Evolutionary conservation across 2,797 vertebrate species (phyloP).

Genomic region (Sebastes trivittatus): DNA sequence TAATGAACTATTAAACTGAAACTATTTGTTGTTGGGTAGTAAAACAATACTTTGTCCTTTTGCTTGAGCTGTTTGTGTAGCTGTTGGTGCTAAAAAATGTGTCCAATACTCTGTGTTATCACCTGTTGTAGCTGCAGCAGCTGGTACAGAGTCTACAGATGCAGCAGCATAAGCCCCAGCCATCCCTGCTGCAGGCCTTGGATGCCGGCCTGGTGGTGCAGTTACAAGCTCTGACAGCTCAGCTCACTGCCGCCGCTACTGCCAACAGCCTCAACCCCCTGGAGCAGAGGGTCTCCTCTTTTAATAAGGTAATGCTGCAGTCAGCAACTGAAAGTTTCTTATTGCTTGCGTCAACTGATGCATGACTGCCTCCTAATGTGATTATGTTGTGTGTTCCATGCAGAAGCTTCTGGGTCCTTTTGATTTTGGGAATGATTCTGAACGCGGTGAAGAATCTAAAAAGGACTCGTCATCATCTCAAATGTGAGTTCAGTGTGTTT

Average conservation of each 20-base stretch:
- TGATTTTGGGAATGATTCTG: slow-evolving; percentile 94
- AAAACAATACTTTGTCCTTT: not conserved
- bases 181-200: slow-evolving; percentile 94
- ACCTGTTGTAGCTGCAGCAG: slow-evolving; percentile 89
- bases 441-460: slow-evolving; percentile 92
- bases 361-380: not conserved
- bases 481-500: slow-evolving; percentile 83
- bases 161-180: slow-evolving; percentile 98
- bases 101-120: not conserved
- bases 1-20: not conserved
- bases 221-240: slow-evolving; percentile 96
- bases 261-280: slow-evolving; percentile 91
- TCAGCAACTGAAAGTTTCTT: not conserved
- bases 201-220: slow-evolving; percentile 98
- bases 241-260: slow-evolving; percentile 95
- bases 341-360: not conserved
- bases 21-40: not conserved
- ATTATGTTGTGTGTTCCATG: slow-evolving; percentile 17
- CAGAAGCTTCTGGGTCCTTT: slow-evolving; percentile 98
- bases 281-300: slow-evolving; percentile 95
- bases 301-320: slow-evolving; percentile 90
- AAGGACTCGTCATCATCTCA: slow-evolving; percentile 91
- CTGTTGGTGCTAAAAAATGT: not conserved
- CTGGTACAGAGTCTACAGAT: slow-evolving; percentile 97
- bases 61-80: not conserved